These are phyloP conservation scores for Microcebus tavaratra DNA, from an alignment of 2,113 vertebrate genomes.

Conservation along the genomic window DNA sequence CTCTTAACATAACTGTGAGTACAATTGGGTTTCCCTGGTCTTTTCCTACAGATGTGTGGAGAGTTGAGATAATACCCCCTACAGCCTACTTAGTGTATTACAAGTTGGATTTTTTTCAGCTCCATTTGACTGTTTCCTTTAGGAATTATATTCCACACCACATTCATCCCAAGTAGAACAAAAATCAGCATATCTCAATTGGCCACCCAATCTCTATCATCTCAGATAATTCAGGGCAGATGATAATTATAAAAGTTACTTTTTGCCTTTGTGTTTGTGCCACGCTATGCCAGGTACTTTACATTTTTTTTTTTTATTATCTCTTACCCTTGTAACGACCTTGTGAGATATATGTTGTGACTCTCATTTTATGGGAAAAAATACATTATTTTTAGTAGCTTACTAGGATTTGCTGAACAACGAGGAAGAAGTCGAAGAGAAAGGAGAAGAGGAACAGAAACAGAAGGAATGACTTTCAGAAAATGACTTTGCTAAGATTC, in stretches of 20 bases:
- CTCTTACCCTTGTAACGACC: neutral
- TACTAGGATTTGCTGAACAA: neutral
- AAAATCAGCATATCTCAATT: neutral
- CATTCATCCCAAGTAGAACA: neutral
- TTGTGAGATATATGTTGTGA: neutral
- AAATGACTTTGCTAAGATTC: neutral
- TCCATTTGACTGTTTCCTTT: neutral
- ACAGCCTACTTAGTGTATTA: neutral
- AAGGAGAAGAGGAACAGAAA: neutral
- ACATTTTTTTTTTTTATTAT: neutral
- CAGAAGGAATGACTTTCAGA: neutral
- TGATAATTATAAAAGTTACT: neutral
- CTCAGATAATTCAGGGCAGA: fast-evolving
- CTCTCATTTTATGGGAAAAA: neutral
- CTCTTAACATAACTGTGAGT: neutral
- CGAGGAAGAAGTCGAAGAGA: neutral
- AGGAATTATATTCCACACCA: neutral
- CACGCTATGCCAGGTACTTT: neutral
- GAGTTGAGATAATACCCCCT: neutral
- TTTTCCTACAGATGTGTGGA: neutral
- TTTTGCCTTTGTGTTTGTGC: neutral
- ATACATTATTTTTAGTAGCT: neutral
- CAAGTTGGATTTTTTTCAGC: neutral
- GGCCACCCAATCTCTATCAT: neutral
- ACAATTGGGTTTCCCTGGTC: neutral